phyloP scores from a whole-genome alignment of 2,797 vertebrate genomes.

The Enteromius viviparus region DNA sequence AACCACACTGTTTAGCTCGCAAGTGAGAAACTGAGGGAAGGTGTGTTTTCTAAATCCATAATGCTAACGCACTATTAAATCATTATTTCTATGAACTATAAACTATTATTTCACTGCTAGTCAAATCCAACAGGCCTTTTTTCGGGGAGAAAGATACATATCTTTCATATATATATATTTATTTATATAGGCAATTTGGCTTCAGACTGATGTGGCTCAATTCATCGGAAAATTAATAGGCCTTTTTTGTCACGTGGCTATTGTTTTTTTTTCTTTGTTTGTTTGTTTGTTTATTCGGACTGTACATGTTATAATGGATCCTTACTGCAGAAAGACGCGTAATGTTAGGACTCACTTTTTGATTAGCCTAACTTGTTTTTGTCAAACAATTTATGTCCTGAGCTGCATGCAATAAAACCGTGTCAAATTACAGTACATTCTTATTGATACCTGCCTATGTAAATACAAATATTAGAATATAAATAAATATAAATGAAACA shows the following conservation, averaged over 20 bases:
- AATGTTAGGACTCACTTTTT: not conserved
- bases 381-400: not conserved
- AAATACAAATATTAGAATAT: not conserved
- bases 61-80: not conserved
- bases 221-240: not conserved
- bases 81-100: too few species aligned
- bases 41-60: not conserved
- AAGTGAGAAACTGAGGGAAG: not conserved
- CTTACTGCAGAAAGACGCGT: not conserved
- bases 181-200: not conserved
- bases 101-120: not conserved
- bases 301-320: not conserved
- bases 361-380: not conserved
- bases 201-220: not conserved
- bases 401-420: not conserved
- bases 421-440: not conserved
- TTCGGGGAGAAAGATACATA: not conserved
- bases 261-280: too few species aligned
- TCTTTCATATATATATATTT: not conserved
- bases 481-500: too few species aligned
- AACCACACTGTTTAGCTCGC: not conserved
- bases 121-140: not conserved
- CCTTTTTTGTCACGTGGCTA: not conserved
- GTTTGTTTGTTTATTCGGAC: not conserved
- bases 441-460: not conserved